Evolutionary conservation across 2,797 vertebrate species (phyloP).

Genomic region (Neoniphon sammara): DNA sequence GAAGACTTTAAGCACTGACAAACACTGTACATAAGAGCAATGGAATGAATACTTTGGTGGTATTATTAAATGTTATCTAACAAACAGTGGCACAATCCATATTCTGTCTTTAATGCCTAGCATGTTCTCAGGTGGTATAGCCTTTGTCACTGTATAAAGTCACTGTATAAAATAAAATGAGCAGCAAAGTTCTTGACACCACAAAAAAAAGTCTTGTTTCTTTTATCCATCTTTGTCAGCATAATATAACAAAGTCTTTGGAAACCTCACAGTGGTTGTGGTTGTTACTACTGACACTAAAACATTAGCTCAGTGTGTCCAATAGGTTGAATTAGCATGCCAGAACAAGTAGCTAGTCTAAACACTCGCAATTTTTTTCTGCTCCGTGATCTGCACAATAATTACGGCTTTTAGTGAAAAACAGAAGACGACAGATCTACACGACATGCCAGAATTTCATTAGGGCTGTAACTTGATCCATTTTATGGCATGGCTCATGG

Average conservation of each 20-base stretch:
- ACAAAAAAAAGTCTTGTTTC: neutral
- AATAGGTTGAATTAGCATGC: slow-evolving; percentile 64
- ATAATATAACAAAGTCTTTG: slow-evolving; percentile 46
- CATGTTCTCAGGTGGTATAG: neutral
- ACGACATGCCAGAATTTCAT: slow-evolving; percentile 65
- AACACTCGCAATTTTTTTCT: slow-evolving; percentile 60
- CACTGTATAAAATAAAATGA: neutral
- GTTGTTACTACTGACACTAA: slow-evolving; percentile 59
- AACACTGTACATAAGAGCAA: neutral
- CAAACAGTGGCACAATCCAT: slow-evolving; percentile 4
- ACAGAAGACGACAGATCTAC: slow-evolving; percentile 53
- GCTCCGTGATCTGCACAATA: slow-evolving; percentile 64
- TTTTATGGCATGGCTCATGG: slow-evolving; percentile 65
- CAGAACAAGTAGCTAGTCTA: slow-evolving; percentile 58
- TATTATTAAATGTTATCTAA: neutral
- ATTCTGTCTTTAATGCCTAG: neutral
- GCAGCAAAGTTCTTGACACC: slow-evolving; percentile 10
- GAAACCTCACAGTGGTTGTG: slow-evolving; percentile 50
- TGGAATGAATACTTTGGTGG: neutral
- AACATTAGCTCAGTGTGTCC: slow-evolving; percentile 67
- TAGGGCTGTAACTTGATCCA: slow-evolving; percentile 65
- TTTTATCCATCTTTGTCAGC: slow-evolving; percentile 49
- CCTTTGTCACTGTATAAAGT: neutral
- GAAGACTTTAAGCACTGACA: neutral
- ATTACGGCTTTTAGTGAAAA: slow-evolving; percentile 55